Evolutionary conservation across 2,888 invertebrate genomes (phyloP), one percentile per base, ranked within the genome.

Genomic region (Saturnia pavonia): DNA sequence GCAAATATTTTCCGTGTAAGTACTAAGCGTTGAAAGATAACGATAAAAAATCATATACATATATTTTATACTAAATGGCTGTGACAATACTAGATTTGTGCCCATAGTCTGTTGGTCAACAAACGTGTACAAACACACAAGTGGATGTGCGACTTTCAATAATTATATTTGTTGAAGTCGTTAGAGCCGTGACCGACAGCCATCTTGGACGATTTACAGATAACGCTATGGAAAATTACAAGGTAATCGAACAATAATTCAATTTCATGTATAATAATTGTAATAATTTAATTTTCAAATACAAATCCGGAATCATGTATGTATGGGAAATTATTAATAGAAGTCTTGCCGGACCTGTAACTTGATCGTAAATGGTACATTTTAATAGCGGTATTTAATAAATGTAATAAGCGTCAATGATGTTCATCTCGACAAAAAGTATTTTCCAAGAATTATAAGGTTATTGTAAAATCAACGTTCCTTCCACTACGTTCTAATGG

Each of bases 131-230:
- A 91, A 92, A 92, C 85, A 91, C 65, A 73, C 65, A 73, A 72
- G 73, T 80, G 84, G 83, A 90, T 86, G 91, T 91, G 92, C 83
- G 92, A 92, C 91, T 90, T 90, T 84, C 89, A 90, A 92, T 92
- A 92, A 93, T 93, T 90, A 91, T 92, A 90, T 93, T 92, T 93
- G 88, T 89, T 78, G 84, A 87, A 89, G 86, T 82, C 80, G 89
- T 93, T 93, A 92, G 90, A 85, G 76, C 76, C 74, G 69, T 73
- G 74, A 25, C 71, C 42, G 73, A 71, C 83, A 77, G 88, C 89
- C 91, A 90, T 89, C 86, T 89, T 90, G 85, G 65, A 54, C 69
- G 70, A 70, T 74, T 76, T 81, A 79, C 73, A 80, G 76, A 79
- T 80, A 80, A 75, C 40, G 76, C 74, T 76, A 76, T 84, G 83